phyloP scores from a whole-genome alignment of 2,888 invertebrate species.

The Panzeria rudis region DNA sequence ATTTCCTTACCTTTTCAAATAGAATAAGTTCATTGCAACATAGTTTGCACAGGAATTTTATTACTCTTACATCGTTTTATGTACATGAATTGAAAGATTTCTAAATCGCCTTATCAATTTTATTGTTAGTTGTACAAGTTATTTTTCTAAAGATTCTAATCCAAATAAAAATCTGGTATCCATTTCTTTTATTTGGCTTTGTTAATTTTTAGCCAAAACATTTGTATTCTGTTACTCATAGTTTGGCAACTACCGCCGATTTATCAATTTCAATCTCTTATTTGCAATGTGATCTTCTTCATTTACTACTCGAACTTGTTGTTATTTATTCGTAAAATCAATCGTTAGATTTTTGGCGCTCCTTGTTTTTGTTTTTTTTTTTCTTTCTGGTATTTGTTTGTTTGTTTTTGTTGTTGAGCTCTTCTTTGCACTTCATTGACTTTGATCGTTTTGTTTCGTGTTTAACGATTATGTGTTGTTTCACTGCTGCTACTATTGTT shows the following conservation, averaged over 20 bases:
- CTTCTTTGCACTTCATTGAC: constrained; percentile 73
- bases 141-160: neutral
- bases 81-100: constrained; percentile 18
- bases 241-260: constrained; percentile 6
- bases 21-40: too few species aligned
- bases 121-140: neutral
- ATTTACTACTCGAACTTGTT: constrained; percentile 13
- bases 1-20: neutral
- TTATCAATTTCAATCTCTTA: neutral
- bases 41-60: neutral
- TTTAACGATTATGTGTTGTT: constrained; percentile 36
- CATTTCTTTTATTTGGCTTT: neutral
- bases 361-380: constrained; percentile 44
- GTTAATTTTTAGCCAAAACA: neutral
- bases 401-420: constrained; percentile 41
- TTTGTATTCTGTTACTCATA: neutral
- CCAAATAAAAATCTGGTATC: neutral
- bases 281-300: constrained; percentile 33
- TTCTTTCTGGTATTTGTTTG: constrained; percentile 11
- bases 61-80: constrained; percentile 6
- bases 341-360: constrained; percentile 50
- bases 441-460: constrained; percentile 68
- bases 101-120: constrained; percentile 51
- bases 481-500: neutral
- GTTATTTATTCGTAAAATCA: constrained; percentile 5